Evolutionary conservation across 2,888 invertebrate species (phyloP), one percentile per base, ranked within the genome.

Genomic region (Eurytoma adleriae): DNA sequence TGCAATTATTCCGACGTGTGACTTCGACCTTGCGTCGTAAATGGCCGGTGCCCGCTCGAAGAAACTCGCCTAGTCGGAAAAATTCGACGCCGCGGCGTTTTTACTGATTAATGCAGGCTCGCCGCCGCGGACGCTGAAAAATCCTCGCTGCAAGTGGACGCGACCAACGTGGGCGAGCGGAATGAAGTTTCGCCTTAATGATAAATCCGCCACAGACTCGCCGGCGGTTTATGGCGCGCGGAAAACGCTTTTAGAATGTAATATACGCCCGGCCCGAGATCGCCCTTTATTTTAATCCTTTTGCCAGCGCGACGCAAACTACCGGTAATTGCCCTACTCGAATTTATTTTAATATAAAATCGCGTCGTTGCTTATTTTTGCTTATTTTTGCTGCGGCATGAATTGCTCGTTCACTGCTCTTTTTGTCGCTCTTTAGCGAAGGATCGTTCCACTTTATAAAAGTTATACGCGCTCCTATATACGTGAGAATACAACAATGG

Each of bases 81-180:
- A 67, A 69, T 67, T 67, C n/a, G 61, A n/a, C 40, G 59, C 4
- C 10, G 40, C 7, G 2, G 4, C 30, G 5, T 70, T 66, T 74
- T 66, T 69, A 57, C 69, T 64, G 77, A 77, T 77, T 77, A 71
- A 77, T 77, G 77, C 77, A 64, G 76, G 62, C 62, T 40, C 57
- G 67, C 30, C 4, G 24, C 13, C 59, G 54, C 4, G 12, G 52
- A 52, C 54, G 5, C 10, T 7, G 40, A 40, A 40, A 40, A 40
- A 40, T 40, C 40, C 40, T 40, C 40, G 24, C 24, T 24, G 24
- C 52, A 54, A 66, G 73, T 66, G 66, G 74, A 57, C 74, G 74
- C 40, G 56, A 13, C 7, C 2, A 7, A 24, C 48, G 57, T 10
- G 24, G 10, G 40, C 16, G 54, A 5, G 18, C 12, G 75, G 62